Evolutionary conservation across 1,140 invertebrate species (phyloP), one percentile per base, ranked within the genome.

Genomic region (Lordiphosa mommai): DNA sequence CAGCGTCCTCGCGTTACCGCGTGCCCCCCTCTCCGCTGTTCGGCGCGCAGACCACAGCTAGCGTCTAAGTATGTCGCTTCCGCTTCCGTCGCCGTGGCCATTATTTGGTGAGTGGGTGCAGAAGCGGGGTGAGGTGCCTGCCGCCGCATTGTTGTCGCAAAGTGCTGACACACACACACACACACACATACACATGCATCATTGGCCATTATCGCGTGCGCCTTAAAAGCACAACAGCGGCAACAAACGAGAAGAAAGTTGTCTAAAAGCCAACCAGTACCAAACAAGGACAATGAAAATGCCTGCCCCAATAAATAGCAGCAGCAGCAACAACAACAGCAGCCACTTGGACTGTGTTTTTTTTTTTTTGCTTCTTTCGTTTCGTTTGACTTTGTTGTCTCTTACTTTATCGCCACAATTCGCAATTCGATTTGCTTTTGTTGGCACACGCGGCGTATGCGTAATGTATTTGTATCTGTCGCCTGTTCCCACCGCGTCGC

Each of bases 181-280:
- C 20, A 43, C 30, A 48, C 14, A 41, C 9, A 43, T 16, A 48
- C 29, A 60, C 38, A 76, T 79, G 69, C 73, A 79, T 79, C 73
- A 79, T 68, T 79, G 74, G 64, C 74, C 70, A 79, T 79, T 79
- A 80, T 80, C 74, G 74, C 70, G 65, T 61, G 70, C 60, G 65
- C 49, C 74, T 80, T 80, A 82, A 80, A 80, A 82, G 74, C 76
- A 82, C 40, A 40, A 10, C 47, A 38, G 10, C 17, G 36, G 9
- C 32, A 49, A 12, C 32, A 4, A 16, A 65, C 44, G 23, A 72
- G 52, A 61, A 82, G 72, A 68, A 82, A 80, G 74, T 82, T 80
- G 74, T 80, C 70, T 82, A 80, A 80, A 82, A 80, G 74, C 76
- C 77, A 79, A 74, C 66, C 65, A 63, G 80, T n/a, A n/a, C n/a